A percentile compares a stretch with the other conserved stretches of the same genome.
Conservation (phyloP, 1,140 invertebrate genomes). For the Lutraria rhynchaena region DNA sequence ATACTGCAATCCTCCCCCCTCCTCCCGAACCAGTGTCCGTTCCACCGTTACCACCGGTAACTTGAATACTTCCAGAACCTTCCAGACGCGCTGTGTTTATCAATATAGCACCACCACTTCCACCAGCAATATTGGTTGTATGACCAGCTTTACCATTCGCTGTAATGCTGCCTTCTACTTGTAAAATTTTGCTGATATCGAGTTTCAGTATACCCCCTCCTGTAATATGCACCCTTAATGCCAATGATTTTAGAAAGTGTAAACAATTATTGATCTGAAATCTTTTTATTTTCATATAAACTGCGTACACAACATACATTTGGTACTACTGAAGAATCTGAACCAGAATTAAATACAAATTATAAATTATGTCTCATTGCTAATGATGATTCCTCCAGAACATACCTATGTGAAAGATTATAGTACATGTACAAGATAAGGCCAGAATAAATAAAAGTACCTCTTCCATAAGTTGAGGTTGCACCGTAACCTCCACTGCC, state of each 20-base stretch:
- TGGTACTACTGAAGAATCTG: too few species aligned
- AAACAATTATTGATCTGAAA: too few species aligned
- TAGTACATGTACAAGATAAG: too few species aligned
- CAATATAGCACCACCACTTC: constrained; percentile 70
- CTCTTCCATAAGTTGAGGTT: constrained; percentile 55
- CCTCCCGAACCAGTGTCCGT: constrained; percentile 61
- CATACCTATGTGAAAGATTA: too few species aligned
- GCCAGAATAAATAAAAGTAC: constrained; percentile 2
- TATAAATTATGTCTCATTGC: too few species aligned
- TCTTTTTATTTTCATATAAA: too few species aligned
- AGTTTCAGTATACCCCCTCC: constrained; percentile 69
- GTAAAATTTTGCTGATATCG: constrained; percentile 52
- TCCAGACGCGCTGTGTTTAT: constrained; percentile 67
- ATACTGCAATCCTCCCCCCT: constrained; percentile 69
- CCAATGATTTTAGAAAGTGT: too few species aligned
- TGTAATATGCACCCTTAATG: too few species aligned
- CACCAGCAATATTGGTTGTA: constrained; percentile 56
- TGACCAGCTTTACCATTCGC: constrained; percentile 66
- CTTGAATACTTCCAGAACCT: constrained; percentile 70
- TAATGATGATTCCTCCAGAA: too few species aligned
- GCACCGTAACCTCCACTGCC: constrained; percentile 68
- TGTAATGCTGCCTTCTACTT: constrained; percentile 69
- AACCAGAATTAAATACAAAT: too few species aligned
- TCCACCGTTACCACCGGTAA: constrained; percentile 61
- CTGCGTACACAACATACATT: too few species aligned